phyloP scores from a whole-genome alignment of 1,140 invertebrate genomes.

The Megathymus violae region DNA sequence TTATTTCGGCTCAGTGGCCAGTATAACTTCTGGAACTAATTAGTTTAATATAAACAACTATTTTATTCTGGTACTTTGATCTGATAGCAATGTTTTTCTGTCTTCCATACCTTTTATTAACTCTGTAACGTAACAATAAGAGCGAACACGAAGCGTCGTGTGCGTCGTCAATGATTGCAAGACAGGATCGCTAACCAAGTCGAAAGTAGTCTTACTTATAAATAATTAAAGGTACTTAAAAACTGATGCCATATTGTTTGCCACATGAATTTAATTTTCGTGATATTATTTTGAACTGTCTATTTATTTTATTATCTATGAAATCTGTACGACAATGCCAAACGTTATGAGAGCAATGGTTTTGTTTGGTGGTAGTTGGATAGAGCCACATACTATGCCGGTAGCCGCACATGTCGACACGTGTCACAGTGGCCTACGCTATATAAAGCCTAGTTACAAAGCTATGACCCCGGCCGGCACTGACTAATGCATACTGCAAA shows the following conservation, averaged over 20 bases:
- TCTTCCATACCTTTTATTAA: constrained; percentile 74
- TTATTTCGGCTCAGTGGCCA: constrained; percentile 69
- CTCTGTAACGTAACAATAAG: constrained; percentile 53
- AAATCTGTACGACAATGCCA: constrained; percentile 64
- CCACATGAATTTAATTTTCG: constrained; percentile 78
- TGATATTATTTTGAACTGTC: constrained; percentile 73
- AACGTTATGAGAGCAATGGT: constrained; percentile 50
- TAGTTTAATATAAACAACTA: constrained; percentile 57
- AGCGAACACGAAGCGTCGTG: constrained; percentile 35
- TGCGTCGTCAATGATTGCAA: constrained; percentile 13
- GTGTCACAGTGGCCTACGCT: constrained; percentile 75
- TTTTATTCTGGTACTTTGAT: constrained; percentile 68
- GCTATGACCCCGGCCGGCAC: constrained; percentile 57
- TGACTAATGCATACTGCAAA: no score
- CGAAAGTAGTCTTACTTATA: constrained; percentile 63
- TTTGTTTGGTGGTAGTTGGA: constrained; percentile 51
- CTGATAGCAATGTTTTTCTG: constrained; percentile 81
- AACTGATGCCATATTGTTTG: constrained; percentile 83
- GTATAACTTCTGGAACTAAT: constrained; percentile 65
- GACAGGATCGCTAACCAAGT: constrained; percentile 39
- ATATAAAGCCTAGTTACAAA: constrained; percentile 72
- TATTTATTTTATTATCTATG: constrained; percentile 73
- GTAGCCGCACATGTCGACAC: constrained; percentile 73
- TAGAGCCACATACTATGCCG: constrained; percentile 73
- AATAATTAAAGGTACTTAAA: constrained; percentile 78